Evolutionary conservation across 2,113 vertebrate genomes (phyloP).

Genomic region (Hiodon tergisus): DNA sequence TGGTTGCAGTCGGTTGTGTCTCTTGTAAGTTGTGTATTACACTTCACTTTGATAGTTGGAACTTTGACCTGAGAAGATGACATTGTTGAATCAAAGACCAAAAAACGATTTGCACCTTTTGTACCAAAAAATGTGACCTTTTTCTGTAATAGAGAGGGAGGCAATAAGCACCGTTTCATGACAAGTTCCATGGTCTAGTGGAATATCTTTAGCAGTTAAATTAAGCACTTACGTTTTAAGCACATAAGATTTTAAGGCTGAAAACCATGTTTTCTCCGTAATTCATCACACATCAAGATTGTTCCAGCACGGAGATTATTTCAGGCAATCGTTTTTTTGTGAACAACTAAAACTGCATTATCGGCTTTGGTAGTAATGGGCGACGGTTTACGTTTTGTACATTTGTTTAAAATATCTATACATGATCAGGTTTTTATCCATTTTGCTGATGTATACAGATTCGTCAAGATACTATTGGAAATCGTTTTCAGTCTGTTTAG

Average conservation of each 20-base stretch:
- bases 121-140: not conserved
- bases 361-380: not conserved
- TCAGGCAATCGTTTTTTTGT: constrained; percentile 1
- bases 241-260: constrained; percentile 3
- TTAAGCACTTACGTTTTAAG: constrained; percentile 9
- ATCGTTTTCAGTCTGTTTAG: no score
- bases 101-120: not conserved
- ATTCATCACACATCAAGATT: not conserved
- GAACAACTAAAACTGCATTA: no score
- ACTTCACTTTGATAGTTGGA: not conserved
- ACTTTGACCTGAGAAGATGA: not conserved
- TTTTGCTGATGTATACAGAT: no score
- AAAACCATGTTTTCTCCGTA: not conserved
- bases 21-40: not conserved
- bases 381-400: not conserved
- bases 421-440: no score
- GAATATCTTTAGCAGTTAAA: constrained; percentile 3
- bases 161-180: not conserved
- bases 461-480: no score
- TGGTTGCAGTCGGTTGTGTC: not conserved
- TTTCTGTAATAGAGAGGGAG: no score
- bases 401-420: not conserved
- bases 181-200: not conserved
- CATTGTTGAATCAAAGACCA: constrained; percentile 11
- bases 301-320: not conserved